phyloP scores from a whole-genome alignment of 2,797 vertebrate genomes.

The Pelobates cultripes region DNA sequence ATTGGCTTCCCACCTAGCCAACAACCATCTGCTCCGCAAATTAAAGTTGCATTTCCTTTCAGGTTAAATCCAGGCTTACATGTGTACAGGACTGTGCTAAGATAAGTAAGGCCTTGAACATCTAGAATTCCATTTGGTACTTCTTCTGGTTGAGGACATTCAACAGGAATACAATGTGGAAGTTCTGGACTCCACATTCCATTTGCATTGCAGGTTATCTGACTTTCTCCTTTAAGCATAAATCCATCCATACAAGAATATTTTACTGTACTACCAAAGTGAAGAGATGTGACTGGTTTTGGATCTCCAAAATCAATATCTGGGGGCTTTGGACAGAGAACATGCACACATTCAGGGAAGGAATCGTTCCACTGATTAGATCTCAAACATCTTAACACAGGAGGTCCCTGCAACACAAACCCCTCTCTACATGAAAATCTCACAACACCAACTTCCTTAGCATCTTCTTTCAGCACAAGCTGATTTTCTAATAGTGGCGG shows the following conservation, averaged over 20 bases:
- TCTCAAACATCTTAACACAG: conserved; percentile 81
- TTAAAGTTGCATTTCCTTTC: conserved; percentile 84
- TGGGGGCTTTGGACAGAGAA: conserved; percentile 83
- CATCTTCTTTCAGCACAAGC: conserved; percentile 81
- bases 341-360: conserved; percentile 88
- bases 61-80: conserved; percentile 90
- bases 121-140: conserved; percentile 90
- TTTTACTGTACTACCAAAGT: conserved; percentile 79
- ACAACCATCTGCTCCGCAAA: conserved; percentile 91
- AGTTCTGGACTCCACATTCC: conserved; percentile 86
- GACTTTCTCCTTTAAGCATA: conserved; percentile 75
- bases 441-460: conserved; percentile 80
- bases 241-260: conserved; percentile 92
- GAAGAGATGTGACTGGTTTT: conserved; percentile 65
- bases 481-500: conserved; percentile 89
- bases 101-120: conserved; percentile 94
- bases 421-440: conserved; percentile 90
- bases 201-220: conserved; percentile 79
- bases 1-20: conserved; percentile 89
- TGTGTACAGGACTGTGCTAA: conserved; percentile 91
- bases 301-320: conserved; percentile 85
- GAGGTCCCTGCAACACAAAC: conserved; percentile 82
- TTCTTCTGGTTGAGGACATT: conserved; percentile 92
- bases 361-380: conserved; percentile 93
- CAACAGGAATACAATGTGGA: conserved; percentile 91